A percentile compares a stretch with the other conserved stretches of the same genome.
Conservation (phyloP, 2,113 vertebrate species). For the Chionomys nivalis region DNA sequence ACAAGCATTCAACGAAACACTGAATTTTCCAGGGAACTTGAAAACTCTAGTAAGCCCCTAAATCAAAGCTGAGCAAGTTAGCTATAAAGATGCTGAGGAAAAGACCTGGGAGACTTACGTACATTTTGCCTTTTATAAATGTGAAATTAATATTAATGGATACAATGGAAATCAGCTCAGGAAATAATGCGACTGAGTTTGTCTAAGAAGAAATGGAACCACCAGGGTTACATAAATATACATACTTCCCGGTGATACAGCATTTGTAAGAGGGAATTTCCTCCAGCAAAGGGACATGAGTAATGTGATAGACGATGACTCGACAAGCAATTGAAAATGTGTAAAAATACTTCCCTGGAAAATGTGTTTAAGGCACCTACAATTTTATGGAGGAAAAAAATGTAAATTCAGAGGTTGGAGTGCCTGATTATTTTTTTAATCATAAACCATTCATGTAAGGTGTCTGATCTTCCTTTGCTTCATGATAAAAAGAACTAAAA, state of each 20-base stretch:
- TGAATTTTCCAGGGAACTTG: slow-evolving; percentile 52
- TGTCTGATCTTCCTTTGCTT: slow-evolving; percentile 43
- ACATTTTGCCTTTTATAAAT: slow-evolving; percentile 56
- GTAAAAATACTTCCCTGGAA: slow-evolving; percentile 69
- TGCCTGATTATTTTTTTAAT: slow-evolving; percentile 2
- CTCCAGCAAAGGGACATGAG: slow-evolving; percentile 72
- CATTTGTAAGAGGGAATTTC: slow-evolving; percentile 79
- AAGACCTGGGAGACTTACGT: slow-evolving; percentile 45
- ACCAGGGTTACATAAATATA: slow-evolving; percentile 78
- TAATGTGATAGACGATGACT: slow-evolving; percentile 77
- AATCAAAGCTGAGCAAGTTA: slow-evolving; percentile 51
- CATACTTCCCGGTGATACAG: slow-evolving; percentile 70
- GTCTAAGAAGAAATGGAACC: slow-evolving; percentile 70
- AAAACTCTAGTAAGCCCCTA: slow-evolving; percentile 1
- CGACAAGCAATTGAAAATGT: slow-evolving; percentile 62
- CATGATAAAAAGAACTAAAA: slow-evolving; percentile 25
- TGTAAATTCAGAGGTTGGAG: slow-evolving; percentile 13
- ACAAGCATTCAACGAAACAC: background rate
- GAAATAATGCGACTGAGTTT: slow-evolving; percentile 66
- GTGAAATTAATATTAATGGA: slow-evolving; percentile 73
- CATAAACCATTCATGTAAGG: slow-evolving; percentile 49
- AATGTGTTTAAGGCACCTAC: slow-evolving; percentile 52
- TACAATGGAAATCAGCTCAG: slow-evolving; percentile 49
- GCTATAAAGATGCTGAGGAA: slow-evolving; percentile 38
- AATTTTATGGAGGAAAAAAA: slow-evolving; percentile 47